Evolutionary conservation across 1,140 invertebrate genomes (phyloP).

Genomic region (Dendrolimus punctatus): DNA sequence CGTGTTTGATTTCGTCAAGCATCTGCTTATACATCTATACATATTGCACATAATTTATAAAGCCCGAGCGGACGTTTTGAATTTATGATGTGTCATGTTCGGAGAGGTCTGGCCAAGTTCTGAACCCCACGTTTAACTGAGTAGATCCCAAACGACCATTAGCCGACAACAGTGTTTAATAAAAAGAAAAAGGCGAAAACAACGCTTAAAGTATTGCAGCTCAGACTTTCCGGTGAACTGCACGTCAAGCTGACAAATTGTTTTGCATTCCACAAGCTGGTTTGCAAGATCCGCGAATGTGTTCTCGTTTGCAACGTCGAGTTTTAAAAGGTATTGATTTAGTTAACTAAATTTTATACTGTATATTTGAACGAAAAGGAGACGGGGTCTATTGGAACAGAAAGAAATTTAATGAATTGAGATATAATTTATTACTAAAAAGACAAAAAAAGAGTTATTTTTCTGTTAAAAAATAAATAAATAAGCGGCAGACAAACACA

Average conservation of each 20-base stretch:
- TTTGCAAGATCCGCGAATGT: slow-evolving; percentile 5
- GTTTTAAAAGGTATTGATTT: background rate
- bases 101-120: slow-evolving; percentile 4
- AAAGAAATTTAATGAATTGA: no score
- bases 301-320: slow-evolving; percentile 7
- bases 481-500: no score
- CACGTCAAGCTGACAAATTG: slow-evolving; percentile 27
- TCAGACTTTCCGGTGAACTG: slow-evolving; percentile 11
- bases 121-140: slow-evolving; percentile 4
- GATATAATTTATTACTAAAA: no score
- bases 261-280: slow-evolving; percentile 13
- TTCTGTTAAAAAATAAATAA: no score
- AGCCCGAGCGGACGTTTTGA: background rate
- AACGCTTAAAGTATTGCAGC: slow-evolving; percentile 7
- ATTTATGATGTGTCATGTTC: slow-evolving; percentile 12
- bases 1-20: background rate
- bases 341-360: no score
- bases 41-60: no score
- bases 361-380: no score
- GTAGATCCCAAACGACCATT: slow-evolving; percentile 6
- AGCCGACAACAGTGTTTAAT: slow-evolving; percentile 11
- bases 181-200: slow-evolving; percentile 12
- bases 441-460: no score
- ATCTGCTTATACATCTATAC: no score
- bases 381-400: no score